Evolutionary conservation across 2,888 invertebrate genomes (phyloP).

Genomic region (Drosophila colorata): DNA sequence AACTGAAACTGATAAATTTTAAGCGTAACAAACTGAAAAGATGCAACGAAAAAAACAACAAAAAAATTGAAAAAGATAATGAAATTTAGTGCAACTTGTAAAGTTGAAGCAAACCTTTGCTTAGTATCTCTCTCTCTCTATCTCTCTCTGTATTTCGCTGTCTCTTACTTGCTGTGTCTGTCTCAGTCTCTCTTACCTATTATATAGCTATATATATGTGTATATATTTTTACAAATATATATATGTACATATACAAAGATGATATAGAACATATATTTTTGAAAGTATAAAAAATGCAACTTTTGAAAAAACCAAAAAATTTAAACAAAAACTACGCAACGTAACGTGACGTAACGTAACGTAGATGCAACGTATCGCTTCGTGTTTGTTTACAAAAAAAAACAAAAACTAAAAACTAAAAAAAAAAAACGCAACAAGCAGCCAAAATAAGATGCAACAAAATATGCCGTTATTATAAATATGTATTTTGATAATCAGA

Average conservation of each 20-base stretch:
- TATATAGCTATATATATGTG: slow-evolving; percentile 44
- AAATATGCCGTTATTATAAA: slow-evolving; percentile 30
- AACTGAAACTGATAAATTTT: slow-evolving; percentile 73
- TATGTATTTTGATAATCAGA: slow-evolving; percentile 43
- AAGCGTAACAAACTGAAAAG: slow-evolving; percentile 61
- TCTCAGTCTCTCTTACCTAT: slow-evolving; percentile 42
- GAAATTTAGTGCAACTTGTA: slow-evolving; percentile 35
- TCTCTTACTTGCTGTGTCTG: slow-evolving; percentile 46
- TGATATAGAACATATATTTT: slow-evolving; percentile 69
- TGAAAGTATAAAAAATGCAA: slow-evolving; percentile 74
- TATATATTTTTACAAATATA: slow-evolving; percentile 59
- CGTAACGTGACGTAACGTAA: slow-evolving; percentile 25
- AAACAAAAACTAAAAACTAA: slow-evolving; percentile 4
- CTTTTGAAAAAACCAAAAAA: slow-evolving; percentile 64
- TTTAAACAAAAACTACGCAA: slow-evolving; percentile 28
- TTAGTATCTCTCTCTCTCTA: slow-evolving; percentile 28
- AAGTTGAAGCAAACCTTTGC: slow-evolving; percentile 33
- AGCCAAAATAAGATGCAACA: slow-evolving; percentile 37
- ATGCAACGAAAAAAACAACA: slow-evolving; percentile 45
- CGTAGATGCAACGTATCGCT: slow-evolving; percentile 10
- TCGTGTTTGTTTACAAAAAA: slow-evolving; percentile 35
- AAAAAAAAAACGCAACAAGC: slow-evolving; percentile 35
- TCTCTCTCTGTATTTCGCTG: slow-evolving; percentile 13
- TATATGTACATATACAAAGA: slow-evolving; percentile 45
- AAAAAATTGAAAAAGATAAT: slow-evolving; percentile 38